Evolutionary conservation across 2,797 vertebrate genomes (phyloP), one percentile per base, ranked within the genome.

Genomic region (Crocidura indochinensis): DNA sequence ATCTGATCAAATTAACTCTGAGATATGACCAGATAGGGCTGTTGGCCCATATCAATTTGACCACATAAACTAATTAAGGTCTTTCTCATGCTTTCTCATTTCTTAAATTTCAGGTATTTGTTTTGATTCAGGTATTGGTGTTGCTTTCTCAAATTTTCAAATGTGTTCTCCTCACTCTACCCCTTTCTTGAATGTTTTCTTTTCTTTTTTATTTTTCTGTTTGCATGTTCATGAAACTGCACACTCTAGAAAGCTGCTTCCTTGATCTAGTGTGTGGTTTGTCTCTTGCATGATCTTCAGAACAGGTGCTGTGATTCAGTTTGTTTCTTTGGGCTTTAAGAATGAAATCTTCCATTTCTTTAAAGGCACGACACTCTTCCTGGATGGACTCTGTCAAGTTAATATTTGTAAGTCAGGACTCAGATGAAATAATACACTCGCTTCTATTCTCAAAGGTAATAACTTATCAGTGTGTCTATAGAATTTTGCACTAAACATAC

Each of bases 381-480:
- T 49, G 51, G 10, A 22, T 83, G 68, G 8, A 15, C 4, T 29
- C 67, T 78, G 27, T 4, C 12, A 84, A 67, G 29, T 31, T 62
- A 53, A 69, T 49, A 44, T 7, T 80, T 10, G 71, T 53, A 64
- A 53, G 38, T 91, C 49, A 83, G 91, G 82, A 67, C 8, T 62
- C 49, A 76, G 15, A 53, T 79, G 84, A 74, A 84, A 26, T 51
- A 53, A 38, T 6, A 69, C 15, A 38, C 68, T 78, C 44, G 31
- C 38, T 31, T 47, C 22, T 19, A 6, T 17, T 27, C 27, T 76
- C 49, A 64, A 14, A 49, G 24, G 14, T n/a, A 56, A 51, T 49
- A 1, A 49, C 51, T 8, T 1, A 12, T 60, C 26, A 46, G 4
- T 86, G 38, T 73, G 62, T 2, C 24, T 87, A 26, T 22, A 69